Evolutionary conservation across 2,113 vertebrate genomes (phyloP), one percentile per base, ranked within the genome.

Genomic region (Willisornis vidua): DNA sequence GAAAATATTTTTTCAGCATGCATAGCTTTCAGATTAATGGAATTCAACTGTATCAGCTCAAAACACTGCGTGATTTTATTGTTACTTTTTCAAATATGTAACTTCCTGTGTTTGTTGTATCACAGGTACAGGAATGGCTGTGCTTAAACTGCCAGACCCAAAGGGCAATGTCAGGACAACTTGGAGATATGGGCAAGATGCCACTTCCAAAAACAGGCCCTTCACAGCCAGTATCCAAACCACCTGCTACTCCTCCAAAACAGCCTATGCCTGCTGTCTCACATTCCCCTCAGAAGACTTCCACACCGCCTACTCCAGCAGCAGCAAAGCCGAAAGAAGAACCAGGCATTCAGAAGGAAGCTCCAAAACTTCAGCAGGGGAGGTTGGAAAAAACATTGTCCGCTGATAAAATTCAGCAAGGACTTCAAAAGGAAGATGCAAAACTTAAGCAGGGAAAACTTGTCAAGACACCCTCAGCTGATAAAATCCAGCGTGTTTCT

Each of bases 61-160:
- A 85, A 85, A 67, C 7, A 25, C 25, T 6, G 5, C 65, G 24
- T 57, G 16, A 73, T 72, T 68, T 87, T 78, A 41, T n/a, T 67
- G 14, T 59, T 76, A 45, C 23, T 20, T 49, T 72, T 86, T 68
- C 79, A 77, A 24, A 58, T 81, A 73, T 96, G 41, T 84, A 96
- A 76, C 90, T 87, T 74, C 9, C 20, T 92, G 5, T 62, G 2
- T 96, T 95, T 95, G 9, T 97, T 97, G 37, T 88, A 12, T 96
- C 94, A 26, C 97, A 99, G 99, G 98, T 98, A 51, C 97, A 98
- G 94, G 99, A 99, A 98, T 99, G 99, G 99, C 98, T 99, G 65
- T 99, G 99, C 96, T 98, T 99, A 97, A 99, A 98, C 91, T 99
- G 99, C 94, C 99, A 99, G 96, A 99, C 99, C 75, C 98, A 99